Base-by-base conservation (phyloP, 2,797 vertebrate genomes). In the Limosa lapponica region DNA sequence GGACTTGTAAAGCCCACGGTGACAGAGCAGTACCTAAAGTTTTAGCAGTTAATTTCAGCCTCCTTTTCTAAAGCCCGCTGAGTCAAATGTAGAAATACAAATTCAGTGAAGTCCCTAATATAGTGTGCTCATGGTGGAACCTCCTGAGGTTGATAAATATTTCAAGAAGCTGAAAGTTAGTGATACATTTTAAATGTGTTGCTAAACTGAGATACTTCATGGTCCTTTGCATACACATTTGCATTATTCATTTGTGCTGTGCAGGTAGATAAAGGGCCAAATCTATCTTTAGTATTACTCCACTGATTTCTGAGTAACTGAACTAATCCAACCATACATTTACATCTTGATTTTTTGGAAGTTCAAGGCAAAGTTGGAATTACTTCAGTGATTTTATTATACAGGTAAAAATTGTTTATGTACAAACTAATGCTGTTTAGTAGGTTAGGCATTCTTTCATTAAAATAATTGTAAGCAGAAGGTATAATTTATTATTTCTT, bases 161-260 rank as follows among this genome's bases (percentile, higher is more conserved):
- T 95, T 89, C 70, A 96, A 54, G 59, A 62, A 87, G 58, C 90
- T 94, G 88, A 72, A 93, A 96, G 89, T 96, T 88, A 85, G 77
- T 75, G 80, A 61, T 96, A 92, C 81, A 94, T 96, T 96, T 96
- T 79, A 97, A 97, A 96, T 89, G 87, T 86, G 71, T 65, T 77
- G 82, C 74, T 95, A 95, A 97, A 85, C 83, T 67, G 79, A 89
- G 92, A 87, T 77, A 75, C 75, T 95, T 94, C 93, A 93, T 87
- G 75, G 82, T 82, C 49, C 64, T 95, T 95, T 96, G 89, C 89
- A 95, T 96, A 75, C 46, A 32, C 25, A 83, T 96, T 87, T 96
- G 81, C 95, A 96, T 97, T 97, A 96, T 97, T 96, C 92, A 90
- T 95, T 91, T 91, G 81, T 93, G 73, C 90, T 97, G 75, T 88